Conservation (phyloP, 1,140 invertebrate species). For the Oncopodura yosiiana region DNA sequence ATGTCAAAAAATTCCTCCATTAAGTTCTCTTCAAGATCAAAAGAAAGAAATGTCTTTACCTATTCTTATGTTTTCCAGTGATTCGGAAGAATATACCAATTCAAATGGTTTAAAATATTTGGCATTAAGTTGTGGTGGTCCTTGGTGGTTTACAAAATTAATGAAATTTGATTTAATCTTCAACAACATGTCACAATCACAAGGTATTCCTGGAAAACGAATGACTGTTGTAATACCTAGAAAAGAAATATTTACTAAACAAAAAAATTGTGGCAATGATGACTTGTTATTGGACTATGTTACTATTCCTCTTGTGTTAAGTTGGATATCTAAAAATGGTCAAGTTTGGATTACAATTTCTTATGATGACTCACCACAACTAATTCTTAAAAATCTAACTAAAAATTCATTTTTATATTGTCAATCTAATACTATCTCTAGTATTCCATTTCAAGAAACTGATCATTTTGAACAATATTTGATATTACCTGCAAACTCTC, state of each 20-base stretch:
- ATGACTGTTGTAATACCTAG: conserved; percentile 23
- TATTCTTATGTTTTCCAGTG: too few relatives aligned
- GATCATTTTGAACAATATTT: conserved; percentile 29
- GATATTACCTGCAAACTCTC: conserved; percentile 4
- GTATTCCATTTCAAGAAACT: conserved; percentile 7
- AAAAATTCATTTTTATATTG: conserved; percentile 13
- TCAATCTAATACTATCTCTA: not conserved
- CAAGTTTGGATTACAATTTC: conserved; percentile 33
- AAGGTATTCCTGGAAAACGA: conserved; percentile 22
- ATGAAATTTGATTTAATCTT: conserved; percentile 25
- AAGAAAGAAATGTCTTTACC: too few relatives aligned
- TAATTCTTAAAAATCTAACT: conserved; percentile 18
- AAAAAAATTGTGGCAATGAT: too few relatives aligned
- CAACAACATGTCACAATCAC: conserved; percentile 14
- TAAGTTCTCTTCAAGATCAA: not conserved
- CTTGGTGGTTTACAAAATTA: conserved; percentile 32
- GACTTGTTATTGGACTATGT: conserved; percentile 2
- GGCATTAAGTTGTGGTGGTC: conserved; percentile 19
- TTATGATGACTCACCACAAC: conserved; percentile 16
- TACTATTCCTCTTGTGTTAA: conserved; percentile 18
- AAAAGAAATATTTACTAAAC: not conserved
- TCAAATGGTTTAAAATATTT: conserved; percentile 24
- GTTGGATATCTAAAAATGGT: conserved; percentile 27
- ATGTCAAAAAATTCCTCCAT: not conserved
- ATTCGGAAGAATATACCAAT: not conserved